phyloP scores from a whole-genome alignment of 2,888 invertebrate species.

The Aleiodes leptofemur region DNA sequence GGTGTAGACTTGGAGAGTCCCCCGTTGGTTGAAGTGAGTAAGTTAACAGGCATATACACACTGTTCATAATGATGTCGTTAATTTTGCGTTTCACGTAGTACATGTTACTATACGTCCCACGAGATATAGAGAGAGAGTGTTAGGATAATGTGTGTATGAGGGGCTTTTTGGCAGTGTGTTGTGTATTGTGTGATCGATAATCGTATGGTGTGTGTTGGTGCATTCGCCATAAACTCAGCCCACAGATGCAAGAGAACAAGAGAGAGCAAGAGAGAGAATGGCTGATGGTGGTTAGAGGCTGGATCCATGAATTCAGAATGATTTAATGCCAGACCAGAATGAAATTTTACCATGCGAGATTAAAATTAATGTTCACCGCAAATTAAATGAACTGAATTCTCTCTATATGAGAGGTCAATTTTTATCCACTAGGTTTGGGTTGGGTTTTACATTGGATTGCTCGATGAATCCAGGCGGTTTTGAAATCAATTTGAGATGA shows the following conservation, averaged over 20 bases:
- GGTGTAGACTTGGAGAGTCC: slow-evolving; percentile 17
- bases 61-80: slow-evolving; percentile 55
- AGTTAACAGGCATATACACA: slow-evolving; percentile 47
- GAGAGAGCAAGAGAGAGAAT: background rate
- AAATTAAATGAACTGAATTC: slow-evolving; percentile 44
- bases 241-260: background rate
- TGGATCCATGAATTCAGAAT: slow-evolving; percentile 8
- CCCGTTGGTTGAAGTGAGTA: slow-evolving; percentile 33
- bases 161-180: background rate
- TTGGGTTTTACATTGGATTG: background rate
- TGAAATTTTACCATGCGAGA: slow-evolving; percentile 35
- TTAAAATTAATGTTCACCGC: slow-evolving; percentile 48
- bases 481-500: background rate
- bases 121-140: slow-evolving; percentile 18
- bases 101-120: slow-evolving; percentile 39
- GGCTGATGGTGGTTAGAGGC: slow-evolving; percentile 29
- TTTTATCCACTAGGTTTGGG: background rate
- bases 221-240: background rate
- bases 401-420: slow-evolving; percentile 34
- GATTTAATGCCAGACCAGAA: slow-evolving; percentile 16
- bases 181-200: slow-evolving; percentile 47
- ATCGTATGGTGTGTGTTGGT: slow-evolving; percentile 37
- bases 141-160: background rate
- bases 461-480: background rate
- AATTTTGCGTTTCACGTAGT: slow-evolving; percentile 50